These are phyloP conservation scores for Numenius phaeopus DNA, from an alignment of 2,797 vertebrate genomes.

Conservation along the genomic window DNA sequence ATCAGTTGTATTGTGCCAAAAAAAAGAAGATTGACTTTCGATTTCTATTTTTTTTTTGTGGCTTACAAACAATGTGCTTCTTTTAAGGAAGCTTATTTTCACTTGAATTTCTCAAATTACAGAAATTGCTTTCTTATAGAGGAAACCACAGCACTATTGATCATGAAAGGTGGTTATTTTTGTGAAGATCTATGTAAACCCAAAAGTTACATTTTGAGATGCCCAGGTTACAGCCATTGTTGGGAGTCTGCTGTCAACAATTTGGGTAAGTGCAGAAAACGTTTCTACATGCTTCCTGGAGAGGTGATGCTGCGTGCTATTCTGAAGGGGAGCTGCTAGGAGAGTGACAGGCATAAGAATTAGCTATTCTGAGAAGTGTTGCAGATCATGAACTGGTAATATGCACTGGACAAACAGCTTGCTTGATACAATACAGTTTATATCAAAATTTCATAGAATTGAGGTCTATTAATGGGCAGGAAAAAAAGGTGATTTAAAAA, in stretches of 20 bases:
- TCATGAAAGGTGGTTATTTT: not conserved
- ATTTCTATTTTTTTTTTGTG: not conserved
- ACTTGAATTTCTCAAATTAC: not conserved
- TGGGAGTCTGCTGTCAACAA: not conserved
- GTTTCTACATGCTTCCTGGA: not conserved
- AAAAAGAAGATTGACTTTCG: not conserved
- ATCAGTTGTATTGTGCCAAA: not conserved
- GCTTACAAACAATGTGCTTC: not conserved
- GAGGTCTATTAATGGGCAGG: not conserved
- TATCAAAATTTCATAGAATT: not conserved
- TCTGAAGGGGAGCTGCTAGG: not conserved
- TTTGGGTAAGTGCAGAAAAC: not conserved
- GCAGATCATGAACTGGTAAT: not conserved
- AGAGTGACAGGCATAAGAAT: not conserved
- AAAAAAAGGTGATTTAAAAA: not conserved
- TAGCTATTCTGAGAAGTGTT: not conserved
- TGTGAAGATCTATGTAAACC: not conserved
- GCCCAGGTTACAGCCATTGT: not conserved
- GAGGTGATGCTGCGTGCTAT: rapidly evolving
- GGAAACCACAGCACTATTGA: not conserved
- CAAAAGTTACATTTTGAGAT: not conserved
- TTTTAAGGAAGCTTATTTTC: not conserved
- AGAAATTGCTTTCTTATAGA: not conserved
- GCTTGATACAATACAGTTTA: not conserved
- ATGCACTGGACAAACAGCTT: not conserved